A percentile compares a stretch with the other conserved stretches of the same genome.
Evolutionary conservation across 2,113 vertebrate species (phyloP).

Genomic region (Tachysurus fulvidraco): DNA sequence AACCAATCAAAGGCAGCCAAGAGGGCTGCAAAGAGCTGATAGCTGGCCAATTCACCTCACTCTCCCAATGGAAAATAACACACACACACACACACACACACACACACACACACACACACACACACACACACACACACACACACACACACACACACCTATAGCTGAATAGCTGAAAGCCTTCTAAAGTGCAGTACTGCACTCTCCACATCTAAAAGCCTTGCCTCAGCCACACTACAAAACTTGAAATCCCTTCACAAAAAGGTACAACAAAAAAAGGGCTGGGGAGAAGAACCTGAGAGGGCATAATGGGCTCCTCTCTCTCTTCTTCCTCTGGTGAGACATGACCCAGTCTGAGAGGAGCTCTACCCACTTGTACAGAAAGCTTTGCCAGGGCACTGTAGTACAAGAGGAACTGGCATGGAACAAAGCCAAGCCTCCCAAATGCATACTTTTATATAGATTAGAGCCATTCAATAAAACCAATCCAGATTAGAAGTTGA

Average conservation of each 20-base stretch:
- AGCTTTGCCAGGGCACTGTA: neutral
- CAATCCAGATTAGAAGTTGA: conserved; percentile 30
- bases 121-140: conserved; percentile 44
- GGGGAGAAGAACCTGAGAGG: conserved; percentile 33
- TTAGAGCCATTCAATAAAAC: conserved; percentile 39
- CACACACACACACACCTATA: conserved; percentile 61
- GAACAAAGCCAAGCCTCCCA: conserved; percentile 40
- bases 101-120: conserved; percentile 59
- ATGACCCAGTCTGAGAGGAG: neutral
- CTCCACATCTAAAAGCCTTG: conserved; percentile 62
- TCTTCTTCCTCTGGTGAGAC: conserved; percentile 35
- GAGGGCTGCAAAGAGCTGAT: conserved; percentile 69
- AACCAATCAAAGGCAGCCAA: conserved; percentile 66
- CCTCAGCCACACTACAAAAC: conserved; percentile 57
- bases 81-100: conserved; percentile 33
- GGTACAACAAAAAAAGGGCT: conserved; percentile 51
- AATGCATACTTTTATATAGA: conserved; percentile 45
- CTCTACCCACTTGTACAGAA: conserved; percentile 21
- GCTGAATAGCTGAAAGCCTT: conserved; percentile 63
- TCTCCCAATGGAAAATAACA: conserved; percentile 51
- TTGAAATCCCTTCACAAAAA: conserved; percentile 61
- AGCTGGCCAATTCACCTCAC: conserved; percentile 64
- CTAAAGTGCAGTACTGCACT: conserved; percentile 60
- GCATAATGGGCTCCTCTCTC: conserved; percentile 39
- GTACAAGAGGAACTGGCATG: conserved; percentile 30